Base-by-base conservation (phyloP, 2,888 invertebrate genomes). In the Tortrix viridana region DNA sequence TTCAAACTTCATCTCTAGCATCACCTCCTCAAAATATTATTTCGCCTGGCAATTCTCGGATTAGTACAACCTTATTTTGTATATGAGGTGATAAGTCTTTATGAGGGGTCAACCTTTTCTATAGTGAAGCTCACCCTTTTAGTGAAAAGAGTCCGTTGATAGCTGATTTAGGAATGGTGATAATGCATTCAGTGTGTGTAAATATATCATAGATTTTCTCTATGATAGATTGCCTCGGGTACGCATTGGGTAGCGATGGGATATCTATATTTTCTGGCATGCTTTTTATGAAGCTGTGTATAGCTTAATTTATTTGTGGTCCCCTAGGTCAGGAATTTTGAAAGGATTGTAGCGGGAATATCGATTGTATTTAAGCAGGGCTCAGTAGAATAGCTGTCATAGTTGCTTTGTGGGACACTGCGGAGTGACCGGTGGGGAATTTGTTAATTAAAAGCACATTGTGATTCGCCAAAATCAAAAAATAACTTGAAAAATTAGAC, bases 71-170 rank as follows among this genome's bases (percentile, higher is more conserved):
- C 88, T 91, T 92, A 91, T 90, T 92, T 91, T 92, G 92, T 92
- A 90, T 90, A 90, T 89, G 90, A 91, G 88, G 92, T 91, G 92
- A 92, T 92, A 92, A 91, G 92, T 92, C 92, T 91, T 91, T 92
- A 92, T 90, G 92, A 92, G 89, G 92, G 92, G 92, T 92, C 92
- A 92, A 91, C 92, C 92, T 90, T 92, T 92, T 91, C 91, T 89
- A 89, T 91, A 84, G 89, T 85, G 84, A 80, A 81, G 84, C 82
- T 89, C 87, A 91, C 92, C 92, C 92, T 92, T 92, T 92, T 89
- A 92, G 92, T 92, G 92, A 92, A 92, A 92, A 91, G 92, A 91
- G 90, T 89, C 82, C 84, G 91, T 89, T 92, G 92, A 92, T 91
- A 89, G 92, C 91, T 92, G 92, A 92, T 92, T 89, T 91, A 92